Evolutionary conservation across 1,140 invertebrate genomes (phyloP), one percentile per base, ranked within the genome.

Genomic region (Bombyx mandarina): DNA sequence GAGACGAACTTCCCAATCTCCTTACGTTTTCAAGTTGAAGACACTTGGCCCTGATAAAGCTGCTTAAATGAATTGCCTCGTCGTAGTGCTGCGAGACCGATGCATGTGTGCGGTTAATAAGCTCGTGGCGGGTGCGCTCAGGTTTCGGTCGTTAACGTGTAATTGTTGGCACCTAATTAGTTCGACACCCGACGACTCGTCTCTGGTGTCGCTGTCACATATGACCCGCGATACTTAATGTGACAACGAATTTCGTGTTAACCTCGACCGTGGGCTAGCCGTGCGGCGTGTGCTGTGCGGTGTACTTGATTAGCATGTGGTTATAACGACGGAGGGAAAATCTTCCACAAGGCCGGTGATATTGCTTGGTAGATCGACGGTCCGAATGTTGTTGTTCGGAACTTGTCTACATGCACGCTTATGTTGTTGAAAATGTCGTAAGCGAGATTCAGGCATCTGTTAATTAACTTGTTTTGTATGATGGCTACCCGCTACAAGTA

Each of bases 141-240:
- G 70, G 71, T 86, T 77, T 81, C 82, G 77, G 75, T 82, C 79
- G 80, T 86, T 83, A 86, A 74, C 69, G 69, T 54, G 79, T 79
- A 82, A 84, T 81, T 77, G 81, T 75, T 78, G 81, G 71, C 81
- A 78, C 68, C 75, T 82, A 82, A 79, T 79, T 79, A 82, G 79
- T 63, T 57, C 51, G 51, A 12, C 51, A 52, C 51, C 26, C 8
- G 69, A 67, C 55, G 66, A 66, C 59, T 45, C 63, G 59, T 65
- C 66, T 72, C 71, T 65, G 67, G 67, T 79, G 70, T 67, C 26
- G 26, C 69, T 69, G 51, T 57, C 74, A 79, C 71, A 75, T 61
- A 80, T 71, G 79, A 79, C 71, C 73, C 67, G 68, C 71, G 69
- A 80, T 79, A 73, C 81, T 81, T 81, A 75, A 77, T 67, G 71